Evolutionary conservation across 2,797 vertebrate genomes (phyloP), one percentile per base, ranked within the genome.

Genomic region (Prionace glauca): DNA sequence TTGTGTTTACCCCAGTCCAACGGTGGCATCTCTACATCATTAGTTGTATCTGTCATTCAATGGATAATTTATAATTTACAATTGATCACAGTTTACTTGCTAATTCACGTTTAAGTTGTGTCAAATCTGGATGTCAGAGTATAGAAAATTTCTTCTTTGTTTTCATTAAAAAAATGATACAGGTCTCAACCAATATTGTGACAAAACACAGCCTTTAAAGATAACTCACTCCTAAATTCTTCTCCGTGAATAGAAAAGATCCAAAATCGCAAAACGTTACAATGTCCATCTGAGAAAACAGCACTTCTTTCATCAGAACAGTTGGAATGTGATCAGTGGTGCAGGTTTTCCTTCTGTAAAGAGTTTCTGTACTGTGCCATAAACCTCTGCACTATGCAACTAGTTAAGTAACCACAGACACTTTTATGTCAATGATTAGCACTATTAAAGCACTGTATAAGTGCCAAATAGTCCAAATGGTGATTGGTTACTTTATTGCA

Each of bases 371-470:
- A 22, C 90, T 92, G 12, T 41, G 36, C 65, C 62, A 67, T 67
- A 92, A 92, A 67, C 81, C 90, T 92, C n/a, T 92, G 90, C 62
- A 69, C 56, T 92, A 24, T 22, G n/a, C n/a, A 36, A 92, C 56
- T 24, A 69, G 62, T 69, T 92, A 69, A 69, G 90, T 22, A 41
- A 69, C 65, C 62, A 91, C 60, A 69, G 62, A 92, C 24, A 24
- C 65, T 41, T 92, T 92, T 92, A 92, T 69, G 90, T 92, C 81
- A 84, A 84, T 84, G 22, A 84, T 84, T 84, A 36, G 90, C 8
- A 36, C 90, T 24, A 65, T 92, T 92, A 91, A 91, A 91, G 88
- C 60, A 91, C 1, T 62, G n/a, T 65, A 67, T 92, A 67, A 62
- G 62, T 92, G 90, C 65, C 90, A 92, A 92, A 92, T 24, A 69